Base-by-base conservation (phyloP, 2,113 vertebrate genomes). In the Hemicordylus capensis region DNA sequence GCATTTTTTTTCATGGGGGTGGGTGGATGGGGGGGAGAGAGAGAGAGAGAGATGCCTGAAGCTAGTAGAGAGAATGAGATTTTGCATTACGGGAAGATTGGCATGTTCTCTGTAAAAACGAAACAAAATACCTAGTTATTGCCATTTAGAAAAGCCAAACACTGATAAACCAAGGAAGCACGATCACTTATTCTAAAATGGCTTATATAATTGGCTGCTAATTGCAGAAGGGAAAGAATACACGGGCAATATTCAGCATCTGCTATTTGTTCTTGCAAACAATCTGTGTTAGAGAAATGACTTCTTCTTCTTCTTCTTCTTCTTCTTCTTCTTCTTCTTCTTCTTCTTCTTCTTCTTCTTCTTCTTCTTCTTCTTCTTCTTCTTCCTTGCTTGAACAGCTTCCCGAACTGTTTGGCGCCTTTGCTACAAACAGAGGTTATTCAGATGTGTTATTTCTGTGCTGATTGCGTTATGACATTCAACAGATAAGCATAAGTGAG, bases 221-320 rank as follows among this genome's bases (percentile, higher is more conserved):
- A 95, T 92, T 89, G 85, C 90, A 89, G 88, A 76, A 59, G 51
- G 74, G 63, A 89, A 94, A 91, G 74, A 75, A 94, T 86, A 84
- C 72, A 84, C 20, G 91, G 80, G 42, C 87, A 90, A 89, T 93
- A 87, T 84, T 87, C 88, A 91, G 84, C 88, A 87, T 90, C 88
- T 92, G 81, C 69, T 94, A 79, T 91, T 95, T 92, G 70, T 94
- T 78, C 81, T 90, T 90, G 93, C 88, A 90, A 93, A 85, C 85
- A 89, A 46, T 83, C 89, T 78, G 61, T 85, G 34, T 94, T 90
- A 59, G 83, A 91, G 91, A 87, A 37, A 6, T 39, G 76, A 79
- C 81, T 67, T 88, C 88, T 91, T 93, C 90, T 10, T 31, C 48
- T 26, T 3, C 5, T 48, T 39, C n/a, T 61, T 39, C n/a, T n/a